Evolutionary conservation across 2,797 vertebrate species (phyloP).

Genomic region (Sebastes reedi): DNA sequence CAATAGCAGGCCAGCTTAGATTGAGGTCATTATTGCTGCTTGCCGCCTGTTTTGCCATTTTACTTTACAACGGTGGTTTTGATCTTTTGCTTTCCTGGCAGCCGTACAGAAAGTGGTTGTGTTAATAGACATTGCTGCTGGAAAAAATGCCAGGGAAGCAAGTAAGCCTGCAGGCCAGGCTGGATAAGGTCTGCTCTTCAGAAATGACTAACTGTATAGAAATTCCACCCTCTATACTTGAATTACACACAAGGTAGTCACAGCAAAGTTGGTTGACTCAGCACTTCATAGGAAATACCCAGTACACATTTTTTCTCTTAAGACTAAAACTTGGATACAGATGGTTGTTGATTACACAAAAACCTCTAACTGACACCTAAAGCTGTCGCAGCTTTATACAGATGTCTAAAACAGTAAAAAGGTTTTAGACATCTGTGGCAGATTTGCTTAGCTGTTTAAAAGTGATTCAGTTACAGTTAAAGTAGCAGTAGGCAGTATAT

Average conservation of each 20-base stretch:
- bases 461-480: background rate
- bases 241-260: background rate
- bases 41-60: slow-evolving; percentile 30
- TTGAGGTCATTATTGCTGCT: slow-evolving; percentile 35
- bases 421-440: background rate
- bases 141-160: slow-evolving; percentile 18
- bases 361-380: background rate
- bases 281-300: background rate
- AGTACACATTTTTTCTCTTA: background rate
- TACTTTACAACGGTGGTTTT: slow-evolving; percentile 40
- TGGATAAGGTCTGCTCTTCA: slow-evolving; percentile 1
- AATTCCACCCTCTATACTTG: background rate
- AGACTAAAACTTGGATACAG: background rate
- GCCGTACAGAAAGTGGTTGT: slow-evolving; percentile 54
- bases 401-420: background rate
- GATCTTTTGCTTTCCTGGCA: slow-evolving; percentile 70
- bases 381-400: background rate
- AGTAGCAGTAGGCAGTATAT: rapidly evolving
- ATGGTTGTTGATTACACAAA: background rate
- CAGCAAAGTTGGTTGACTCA: background rate
- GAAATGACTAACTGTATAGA: slow-evolving; percentile 14
- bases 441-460: background rate
- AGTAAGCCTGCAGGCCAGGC: background rate
- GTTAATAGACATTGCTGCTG: slow-evolving; percentile 58
- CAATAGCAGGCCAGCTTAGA: slow-evolving; percentile 1